These are phyloP conservation scores for Parnassius mnemosyne DNA, from an alignment of 2,888 invertebrate species.

Conservation along the genomic window DNA sequence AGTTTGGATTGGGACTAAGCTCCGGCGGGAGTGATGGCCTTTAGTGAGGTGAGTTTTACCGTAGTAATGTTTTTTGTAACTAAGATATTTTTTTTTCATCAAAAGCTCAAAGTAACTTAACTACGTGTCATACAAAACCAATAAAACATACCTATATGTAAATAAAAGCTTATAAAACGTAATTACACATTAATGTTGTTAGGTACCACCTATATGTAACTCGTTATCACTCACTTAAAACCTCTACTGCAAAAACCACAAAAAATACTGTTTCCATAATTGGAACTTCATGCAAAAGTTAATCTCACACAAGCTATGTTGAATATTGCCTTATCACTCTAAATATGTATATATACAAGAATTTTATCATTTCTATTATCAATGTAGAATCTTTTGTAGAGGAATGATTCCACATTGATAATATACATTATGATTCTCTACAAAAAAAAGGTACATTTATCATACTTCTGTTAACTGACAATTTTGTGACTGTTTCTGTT, in stretches of 20 bases:
- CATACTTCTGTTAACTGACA: slow-evolving; percentile 32
- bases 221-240: slow-evolving; percentile 6
- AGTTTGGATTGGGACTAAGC: slow-evolving; percentile 79
- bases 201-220: background rate
- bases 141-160: slow-evolving; percentile 11
- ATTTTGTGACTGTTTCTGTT: slow-evolving; percentile 28
- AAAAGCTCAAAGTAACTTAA: slow-evolving; percentile 10
- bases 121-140: slow-evolving; percentile 24
- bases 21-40: slow-evolving; percentile 86
- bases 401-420: background rate
- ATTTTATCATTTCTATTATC: slow-evolving; percentile 26
- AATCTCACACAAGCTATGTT: slow-evolving; percentile 1
- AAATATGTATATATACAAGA: slow-evolving; percentile 10
- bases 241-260: slow-evolving; percentile 5
- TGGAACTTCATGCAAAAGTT: slow-evolving; percentile 13
- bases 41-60: slow-evolving; percentile 85
- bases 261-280: slow-evolving; percentile 8
- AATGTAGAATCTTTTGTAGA: slow-evolving; percentile 26
- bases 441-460: slow-evolving; percentile 30
- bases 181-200: slow-evolving; percentile 10
- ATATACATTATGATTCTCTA: no score
- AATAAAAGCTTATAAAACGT: slow-evolving; percentile 4
- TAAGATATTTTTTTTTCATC: slow-evolving; percentile 25
- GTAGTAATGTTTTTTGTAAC: slow-evolving; percentile 30
- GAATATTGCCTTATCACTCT: slow-evolving; percentile 8